Evolutionary conservation across 1,140 invertebrate genomes (phyloP).

Genomic region (Dryas iulia): DNA sequence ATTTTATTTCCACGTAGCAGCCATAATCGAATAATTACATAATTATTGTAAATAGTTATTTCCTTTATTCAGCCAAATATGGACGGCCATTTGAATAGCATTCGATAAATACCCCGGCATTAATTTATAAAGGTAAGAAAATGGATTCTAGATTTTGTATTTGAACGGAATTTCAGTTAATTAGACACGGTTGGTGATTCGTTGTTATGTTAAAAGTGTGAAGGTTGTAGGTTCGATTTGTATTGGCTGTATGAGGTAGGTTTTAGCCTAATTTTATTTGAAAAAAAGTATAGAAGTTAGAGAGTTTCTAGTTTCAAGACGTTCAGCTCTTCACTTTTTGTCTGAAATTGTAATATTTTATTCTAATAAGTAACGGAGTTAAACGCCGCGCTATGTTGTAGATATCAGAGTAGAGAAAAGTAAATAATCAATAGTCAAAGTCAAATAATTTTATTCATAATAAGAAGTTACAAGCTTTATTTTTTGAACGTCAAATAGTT

Average conservation of each 20-base stretch:
- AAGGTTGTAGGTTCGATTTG: not conserved
- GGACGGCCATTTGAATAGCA: not conserved
- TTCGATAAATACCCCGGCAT: not conserved
- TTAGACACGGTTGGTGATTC: not conserved
- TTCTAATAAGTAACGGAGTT: no score
- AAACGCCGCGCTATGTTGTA: no score
- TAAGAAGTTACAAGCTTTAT: no score
- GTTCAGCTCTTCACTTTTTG: no score
- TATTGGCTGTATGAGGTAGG: not conserved
- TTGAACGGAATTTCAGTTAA: not conserved
- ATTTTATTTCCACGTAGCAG: not conserved
- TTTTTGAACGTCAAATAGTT: no score
- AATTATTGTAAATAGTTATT: constrained; percentile 2
- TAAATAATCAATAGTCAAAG: no score
- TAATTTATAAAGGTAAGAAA: not conserved
- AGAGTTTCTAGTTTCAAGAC: no score
- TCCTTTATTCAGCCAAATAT: not conserved
- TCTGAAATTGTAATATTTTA: no score
- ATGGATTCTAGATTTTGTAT: not conserved
- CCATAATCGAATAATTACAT: constrained; percentile 3
- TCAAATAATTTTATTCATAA: no score
- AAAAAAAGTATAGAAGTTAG: no score
- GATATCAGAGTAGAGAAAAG: no score
- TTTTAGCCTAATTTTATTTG: not conserved
- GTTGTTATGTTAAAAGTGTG: not conserved